Percentiles rank a stretch among this genome's conserved stretches.
Conservation (phyloP, 2,888 invertebrate species). For the Drosophila paranaensis region DNA sequence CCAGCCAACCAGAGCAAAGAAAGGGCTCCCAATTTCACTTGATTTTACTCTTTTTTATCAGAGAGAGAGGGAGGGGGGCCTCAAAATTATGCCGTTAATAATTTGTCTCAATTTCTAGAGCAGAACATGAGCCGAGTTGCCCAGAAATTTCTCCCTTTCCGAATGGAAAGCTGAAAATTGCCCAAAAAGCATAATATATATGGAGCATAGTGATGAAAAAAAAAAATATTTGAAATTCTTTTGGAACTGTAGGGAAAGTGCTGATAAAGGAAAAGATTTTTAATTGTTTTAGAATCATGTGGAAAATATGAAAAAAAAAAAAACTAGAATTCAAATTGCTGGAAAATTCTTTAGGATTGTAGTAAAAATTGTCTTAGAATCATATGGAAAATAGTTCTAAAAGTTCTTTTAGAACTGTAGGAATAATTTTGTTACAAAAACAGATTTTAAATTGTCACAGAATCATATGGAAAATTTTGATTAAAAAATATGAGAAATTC, state of each 20-base stretch:
- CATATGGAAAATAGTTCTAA: neutral
- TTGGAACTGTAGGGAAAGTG: neutral
- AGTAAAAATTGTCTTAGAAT: too few relatives aligned
- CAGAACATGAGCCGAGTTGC: conserved; percentile 52
- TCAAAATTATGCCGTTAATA: conserved; percentile 68
- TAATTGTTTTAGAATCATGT: too few relatives aligned
- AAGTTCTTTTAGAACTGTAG: too few relatives aligned
- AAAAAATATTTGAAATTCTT: too few relatives aligned
- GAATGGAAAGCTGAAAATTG: conserved; percentile 36
- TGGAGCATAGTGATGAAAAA: too few relatives aligned
- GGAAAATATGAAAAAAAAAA: too few relatives aligned
- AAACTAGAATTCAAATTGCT: too few relatives aligned
- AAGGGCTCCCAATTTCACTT: conserved; percentile 65
- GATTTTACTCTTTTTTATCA: conserved; percentile 14
- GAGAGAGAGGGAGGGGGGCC: neutral
- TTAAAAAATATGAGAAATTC: neutral
- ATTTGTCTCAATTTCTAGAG: conserved; percentile 73
- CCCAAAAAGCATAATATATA: conserved; percentile 14
- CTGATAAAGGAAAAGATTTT: neutral
- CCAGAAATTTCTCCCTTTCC: conserved; percentile 10
- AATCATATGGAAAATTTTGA: neutral
- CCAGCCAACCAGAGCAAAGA: conserved; percentile 44
- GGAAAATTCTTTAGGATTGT: neutral
- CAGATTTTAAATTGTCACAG: neutral
- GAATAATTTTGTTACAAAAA: neutral